These are phyloP conservation scores for Ashinkailepas kermadecensis DNA, from an alignment of 2,888 invertebrate species.

Conservation along the genomic window DNA sequence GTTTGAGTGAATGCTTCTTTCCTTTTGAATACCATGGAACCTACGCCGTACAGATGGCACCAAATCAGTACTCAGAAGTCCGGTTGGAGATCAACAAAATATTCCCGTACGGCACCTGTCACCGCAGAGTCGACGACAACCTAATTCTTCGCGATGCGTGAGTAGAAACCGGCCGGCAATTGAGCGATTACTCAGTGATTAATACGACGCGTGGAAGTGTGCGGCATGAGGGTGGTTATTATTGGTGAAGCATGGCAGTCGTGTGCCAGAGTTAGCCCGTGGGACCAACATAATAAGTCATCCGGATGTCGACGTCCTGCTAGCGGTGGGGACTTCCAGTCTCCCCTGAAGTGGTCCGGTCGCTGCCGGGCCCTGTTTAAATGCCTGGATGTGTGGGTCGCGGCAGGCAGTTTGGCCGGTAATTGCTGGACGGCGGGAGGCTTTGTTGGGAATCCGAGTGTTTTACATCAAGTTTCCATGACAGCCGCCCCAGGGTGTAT, in stretches of 20 bases:
- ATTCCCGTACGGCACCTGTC: constrained; percentile 58
- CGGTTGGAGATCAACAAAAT: constrained; percentile 56
- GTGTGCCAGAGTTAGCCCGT: too few species aligned
- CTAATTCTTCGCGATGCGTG: constrained; percentile 55
- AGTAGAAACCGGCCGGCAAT: constrained; percentile 34
- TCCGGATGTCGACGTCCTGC: too few species aligned
- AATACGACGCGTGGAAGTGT: too few species aligned
- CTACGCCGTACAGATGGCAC: constrained; percentile 51
- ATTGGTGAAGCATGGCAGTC: too few species aligned
- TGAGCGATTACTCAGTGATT: too few species aligned
- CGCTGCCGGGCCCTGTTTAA: neutral
- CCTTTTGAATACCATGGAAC: constrained; percentile 58
- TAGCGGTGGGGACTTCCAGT: neutral
- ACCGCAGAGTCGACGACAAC: constrained; percentile 52
- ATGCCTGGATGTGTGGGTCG: neutral
- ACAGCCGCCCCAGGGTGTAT: too few species aligned
- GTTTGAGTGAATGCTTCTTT: constrained; percentile 52
- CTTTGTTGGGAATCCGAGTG: neutral
- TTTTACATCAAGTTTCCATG: neutral
- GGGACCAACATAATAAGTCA: too few species aligned
- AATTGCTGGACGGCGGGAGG: neutral
- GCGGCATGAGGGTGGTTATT: too few species aligned
- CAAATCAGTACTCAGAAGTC: constrained; percentile 52
- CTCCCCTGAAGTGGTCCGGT: neutral
- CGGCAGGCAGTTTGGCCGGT: neutral